These are phyloP conservation scores for Rhinatrema bivittatum DNA, from an alignment of 2,797 vertebrate genomes.

Conservation along the genomic window DNA sequence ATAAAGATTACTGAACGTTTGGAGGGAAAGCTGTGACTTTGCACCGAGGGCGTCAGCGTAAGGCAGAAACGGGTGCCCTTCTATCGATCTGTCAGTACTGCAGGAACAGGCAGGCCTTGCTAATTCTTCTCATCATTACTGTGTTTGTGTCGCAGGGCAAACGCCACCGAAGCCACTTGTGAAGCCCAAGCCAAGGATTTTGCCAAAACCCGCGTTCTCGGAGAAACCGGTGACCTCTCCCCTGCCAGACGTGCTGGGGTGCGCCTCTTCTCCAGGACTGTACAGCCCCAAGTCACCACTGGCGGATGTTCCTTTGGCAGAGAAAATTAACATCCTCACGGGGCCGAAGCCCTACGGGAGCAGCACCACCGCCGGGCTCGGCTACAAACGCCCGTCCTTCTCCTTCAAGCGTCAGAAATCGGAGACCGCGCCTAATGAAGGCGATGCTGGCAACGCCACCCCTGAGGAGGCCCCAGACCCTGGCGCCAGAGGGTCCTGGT, in stretches of 20 bases:
- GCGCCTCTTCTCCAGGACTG: constrained; percentile 11
- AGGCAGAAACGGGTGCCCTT: no score
- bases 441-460: fast-evolving
- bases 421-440: constrained; percentile 17
- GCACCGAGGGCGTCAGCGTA: neutral
- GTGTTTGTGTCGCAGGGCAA: constrained; percentile 21
- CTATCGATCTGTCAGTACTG: no score
- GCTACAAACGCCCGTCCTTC: constrained; percentile 43
- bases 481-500: no score
- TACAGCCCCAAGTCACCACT: constrained; percentile 41
- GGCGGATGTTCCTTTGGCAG: constrained; percentile 48
- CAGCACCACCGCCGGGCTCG: no score
- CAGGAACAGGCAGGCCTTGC: neutral
- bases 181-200: constrained; percentile 44
- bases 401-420: constrained; percentile 10
- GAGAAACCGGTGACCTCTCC: constrained; percentile 31
- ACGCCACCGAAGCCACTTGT: constrained; percentile 42
- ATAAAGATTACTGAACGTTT: neutral
- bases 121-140: neutral
- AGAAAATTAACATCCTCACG: constrained; percentile 58
- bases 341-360: constrained; percentile 52
- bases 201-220: constrained; percentile 46
- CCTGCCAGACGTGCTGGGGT: no score
- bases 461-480: no score
- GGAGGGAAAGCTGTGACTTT: neutral